Conservation (phyloP, 2,888 invertebrate genomes). For the Trilocha varians region DNA sequence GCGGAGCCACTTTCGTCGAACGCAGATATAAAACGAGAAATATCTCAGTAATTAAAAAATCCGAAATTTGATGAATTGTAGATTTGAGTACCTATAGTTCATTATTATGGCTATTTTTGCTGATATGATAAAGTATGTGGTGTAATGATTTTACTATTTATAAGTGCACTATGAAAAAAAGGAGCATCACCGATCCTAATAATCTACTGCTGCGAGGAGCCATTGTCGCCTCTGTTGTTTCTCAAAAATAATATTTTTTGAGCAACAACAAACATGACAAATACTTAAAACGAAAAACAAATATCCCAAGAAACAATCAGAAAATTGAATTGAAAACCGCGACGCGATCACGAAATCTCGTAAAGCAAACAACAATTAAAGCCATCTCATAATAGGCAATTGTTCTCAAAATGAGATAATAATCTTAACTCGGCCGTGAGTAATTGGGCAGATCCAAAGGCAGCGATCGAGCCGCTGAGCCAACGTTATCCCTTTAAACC, state of each 20-base stretch:
- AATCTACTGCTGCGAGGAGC: too few species aligned
- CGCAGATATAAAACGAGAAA: not conserved
- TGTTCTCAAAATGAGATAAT: slow-evolving; percentile 39
- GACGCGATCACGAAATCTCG: not conserved
- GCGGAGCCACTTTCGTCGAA: not conserved
- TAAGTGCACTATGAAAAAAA: too few species aligned
- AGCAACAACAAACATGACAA: too few species aligned
- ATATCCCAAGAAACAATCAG: not conserved
- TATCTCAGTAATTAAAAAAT: not conserved
- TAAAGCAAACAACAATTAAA: not conserved
- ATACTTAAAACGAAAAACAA: slow-evolving; percentile 1
- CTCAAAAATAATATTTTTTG: too few species aligned
- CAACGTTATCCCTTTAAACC: slow-evolving; percentile 69
- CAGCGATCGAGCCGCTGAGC: slow-evolving; percentile 62
- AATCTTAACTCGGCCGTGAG: slow-evolving; percentile 56
- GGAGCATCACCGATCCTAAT: too few species aligned
- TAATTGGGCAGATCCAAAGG: slow-evolving; percentile 64
- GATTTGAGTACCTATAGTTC: too few species aligned
- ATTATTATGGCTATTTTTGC: too few species aligned
- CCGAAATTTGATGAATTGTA: not conserved
- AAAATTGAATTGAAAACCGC: not conserved
- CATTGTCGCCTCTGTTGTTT: too few species aligned
- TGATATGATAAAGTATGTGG: too few species aligned
- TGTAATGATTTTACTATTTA: too few species aligned
- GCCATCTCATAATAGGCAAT: slow-evolving; percentile 13